Percentiles rank a stretch among this genome's conserved stretches.
Evolutionary conservation across 2,113 vertebrate species (phyloP).

Genomic region (Alethe diademata): DNA sequence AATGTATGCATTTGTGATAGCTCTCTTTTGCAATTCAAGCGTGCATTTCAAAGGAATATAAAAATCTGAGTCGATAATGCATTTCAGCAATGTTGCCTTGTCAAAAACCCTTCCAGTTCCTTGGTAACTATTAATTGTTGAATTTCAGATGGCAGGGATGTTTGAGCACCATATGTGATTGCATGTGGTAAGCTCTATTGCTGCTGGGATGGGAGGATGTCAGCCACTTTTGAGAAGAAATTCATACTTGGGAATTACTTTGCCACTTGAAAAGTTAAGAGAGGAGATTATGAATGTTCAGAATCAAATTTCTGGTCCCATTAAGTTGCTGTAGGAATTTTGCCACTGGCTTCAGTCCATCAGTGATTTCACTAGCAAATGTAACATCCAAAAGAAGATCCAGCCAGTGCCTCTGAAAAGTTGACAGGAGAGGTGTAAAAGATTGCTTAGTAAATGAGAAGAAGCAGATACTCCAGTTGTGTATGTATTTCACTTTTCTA

Average conservation of each 20-base stretch:
- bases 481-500: background rate
- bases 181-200: background rate
- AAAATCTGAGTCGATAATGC: background rate
- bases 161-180: background rate
- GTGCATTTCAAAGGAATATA: background rate
- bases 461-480: background rate
- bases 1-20: background rate
- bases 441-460: background rate
- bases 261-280: background rate
- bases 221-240: background rate
- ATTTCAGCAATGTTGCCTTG: background rate
- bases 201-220: background rate
- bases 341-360: background rate
- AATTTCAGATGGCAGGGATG: background rate
- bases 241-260: background rate
- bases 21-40: fast-evolving
- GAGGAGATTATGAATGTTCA: background rate
- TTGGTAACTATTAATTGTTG: background rate
- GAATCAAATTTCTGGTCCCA: background rate
- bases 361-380: background rate
- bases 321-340: background rate
- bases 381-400: background rate
- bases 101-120: background rate
- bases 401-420: background rate
- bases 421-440: background rate